These are phyloP conservation scores for Hyperopisus bebe DNA, from an alignment of 2,113 vertebrate genomes.

Conservation along the genomic window DNA sequence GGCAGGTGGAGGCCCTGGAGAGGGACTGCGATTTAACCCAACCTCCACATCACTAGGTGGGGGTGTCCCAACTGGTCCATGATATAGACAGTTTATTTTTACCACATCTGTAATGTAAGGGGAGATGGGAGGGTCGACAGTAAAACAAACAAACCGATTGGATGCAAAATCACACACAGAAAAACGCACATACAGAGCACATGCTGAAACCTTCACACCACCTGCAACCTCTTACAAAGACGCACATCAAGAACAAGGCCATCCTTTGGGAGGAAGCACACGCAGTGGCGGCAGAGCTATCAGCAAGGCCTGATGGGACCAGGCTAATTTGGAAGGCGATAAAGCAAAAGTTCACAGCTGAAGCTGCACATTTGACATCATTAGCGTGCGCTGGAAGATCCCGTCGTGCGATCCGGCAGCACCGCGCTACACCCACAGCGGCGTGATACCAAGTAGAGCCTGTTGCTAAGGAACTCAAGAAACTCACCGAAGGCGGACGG, in stretches of 20 bases:
- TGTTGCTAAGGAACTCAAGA: not conserved
- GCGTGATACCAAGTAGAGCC: not conserved
- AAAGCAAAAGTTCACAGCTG: not conserved
- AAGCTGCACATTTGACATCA: slow-evolving; percentile 1
- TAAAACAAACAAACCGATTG: not conserved
- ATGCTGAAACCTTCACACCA: not conserved
- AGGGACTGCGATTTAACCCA: not conserved
- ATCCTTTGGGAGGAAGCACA: not conserved
- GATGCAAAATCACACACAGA: not conserved
- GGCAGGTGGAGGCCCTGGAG: not conserved
- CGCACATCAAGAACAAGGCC: not conserved
- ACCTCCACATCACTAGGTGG: not conserved
- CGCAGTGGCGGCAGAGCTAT: not conserved
- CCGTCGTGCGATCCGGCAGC: not conserved
- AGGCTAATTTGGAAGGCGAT: not conserved
- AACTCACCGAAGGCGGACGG: not conserved
- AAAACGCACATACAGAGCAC: not conserved
- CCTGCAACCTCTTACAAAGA: not conserved
- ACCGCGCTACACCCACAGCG: not conserved
- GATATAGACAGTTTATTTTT: not conserved
- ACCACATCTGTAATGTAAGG: not conserved
- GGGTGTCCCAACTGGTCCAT: not conserved
- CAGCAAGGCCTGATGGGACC: not conserved
- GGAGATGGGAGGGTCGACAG: not conserved
- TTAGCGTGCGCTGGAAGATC: not conserved